Percentiles rank a stretch among this genome's conserved stretches.
Evolutionary conservation across 2,888 invertebrate species (phyloP).

Genomic region (Leucania comma): DNA sequence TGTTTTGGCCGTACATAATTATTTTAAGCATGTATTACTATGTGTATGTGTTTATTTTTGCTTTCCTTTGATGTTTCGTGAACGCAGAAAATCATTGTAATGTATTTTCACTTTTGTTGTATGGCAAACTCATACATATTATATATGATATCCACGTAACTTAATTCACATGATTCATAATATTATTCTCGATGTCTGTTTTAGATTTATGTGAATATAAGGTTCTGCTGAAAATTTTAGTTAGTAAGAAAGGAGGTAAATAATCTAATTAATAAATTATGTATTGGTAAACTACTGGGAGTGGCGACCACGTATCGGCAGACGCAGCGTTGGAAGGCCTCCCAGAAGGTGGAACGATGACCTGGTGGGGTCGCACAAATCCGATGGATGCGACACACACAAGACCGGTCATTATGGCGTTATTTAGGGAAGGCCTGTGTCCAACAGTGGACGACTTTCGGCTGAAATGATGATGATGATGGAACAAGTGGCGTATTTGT

Average conservation of each 20-base stretch:
- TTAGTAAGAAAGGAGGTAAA: conserved; percentile 15
- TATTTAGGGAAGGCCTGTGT: too few species aligned
- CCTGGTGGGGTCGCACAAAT: too few species aligned
- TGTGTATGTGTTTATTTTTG: neutral
- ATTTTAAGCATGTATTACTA: too few species aligned
- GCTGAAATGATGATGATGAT: too few species aligned
- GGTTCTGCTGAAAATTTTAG: conserved; percentile 33
- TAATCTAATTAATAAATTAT: conserved; percentile 45
- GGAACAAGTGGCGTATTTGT: conserved; percentile 11
- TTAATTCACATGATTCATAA: conserved; percentile 50
- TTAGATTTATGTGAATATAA: conserved; percentile 57
- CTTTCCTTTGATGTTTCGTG: neutral
- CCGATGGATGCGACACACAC: too few species aligned
- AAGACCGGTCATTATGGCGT: too few species aligned
- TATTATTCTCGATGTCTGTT: conserved; percentile 48
- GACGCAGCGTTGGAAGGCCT: too few species aligned
- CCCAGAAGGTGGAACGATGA: too few species aligned
- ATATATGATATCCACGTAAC: conserved; percentile 33
- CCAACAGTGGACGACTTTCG: too few species aligned
- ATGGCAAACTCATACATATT: conserved; percentile 50
- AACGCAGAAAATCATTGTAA: conserved; percentile 20
- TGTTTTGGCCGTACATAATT: neutral
- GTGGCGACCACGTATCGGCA: too few species aligned
- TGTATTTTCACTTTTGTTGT: conserved; percentile 27
- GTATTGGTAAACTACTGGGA: too few species aligned